Conservation (phyloP, 2,113 vertebrate genomes). For the Scytalopus superciliaris region DNA sequence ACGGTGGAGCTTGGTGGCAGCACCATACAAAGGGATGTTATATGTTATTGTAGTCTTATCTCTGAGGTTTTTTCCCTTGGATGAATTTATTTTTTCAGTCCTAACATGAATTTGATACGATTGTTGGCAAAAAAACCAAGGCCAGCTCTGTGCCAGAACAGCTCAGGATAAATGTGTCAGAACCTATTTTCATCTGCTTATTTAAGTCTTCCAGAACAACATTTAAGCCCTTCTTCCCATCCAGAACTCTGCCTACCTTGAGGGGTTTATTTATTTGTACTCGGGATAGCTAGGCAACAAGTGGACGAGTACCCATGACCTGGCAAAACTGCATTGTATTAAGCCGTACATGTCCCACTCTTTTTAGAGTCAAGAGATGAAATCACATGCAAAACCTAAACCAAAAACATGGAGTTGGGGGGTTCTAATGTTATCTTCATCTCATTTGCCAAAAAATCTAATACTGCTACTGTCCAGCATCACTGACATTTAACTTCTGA, state of each 20-base stretch:
- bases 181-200: constrained; percentile 37
- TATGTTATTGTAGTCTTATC: not conserved
- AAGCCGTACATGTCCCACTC: not conserved
- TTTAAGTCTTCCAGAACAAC: constrained; percentile 4
- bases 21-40: not conserved
- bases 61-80: not conserved
- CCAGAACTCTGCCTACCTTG: not conserved
- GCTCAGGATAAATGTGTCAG: constrained; percentile 11
- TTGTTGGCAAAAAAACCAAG: not conserved
- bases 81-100: not conserved
- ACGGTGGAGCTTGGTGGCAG: not conserved
- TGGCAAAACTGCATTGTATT: not conserved
- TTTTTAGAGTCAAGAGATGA: not conserved
- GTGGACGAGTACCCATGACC: not conserved
- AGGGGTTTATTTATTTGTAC: constrained; percentile 12
- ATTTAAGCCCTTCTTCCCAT: not conserved
- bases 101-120: not conserved
- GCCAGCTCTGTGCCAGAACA: not conserved
- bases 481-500: not conserved
- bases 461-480: not conserved
- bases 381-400: not conserved
- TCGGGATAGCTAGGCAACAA: constrained; percentile 39
- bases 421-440: not conserved
- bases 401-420: not conserved
- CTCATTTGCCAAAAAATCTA: not conserved